A percentile compares a stretch with the other conserved stretches of the same genome.
Evolutionary conservation across 2,797 vertebrate genomes (phyloP).

Genomic region (Lindbergichthys nudifrons): DNA sequence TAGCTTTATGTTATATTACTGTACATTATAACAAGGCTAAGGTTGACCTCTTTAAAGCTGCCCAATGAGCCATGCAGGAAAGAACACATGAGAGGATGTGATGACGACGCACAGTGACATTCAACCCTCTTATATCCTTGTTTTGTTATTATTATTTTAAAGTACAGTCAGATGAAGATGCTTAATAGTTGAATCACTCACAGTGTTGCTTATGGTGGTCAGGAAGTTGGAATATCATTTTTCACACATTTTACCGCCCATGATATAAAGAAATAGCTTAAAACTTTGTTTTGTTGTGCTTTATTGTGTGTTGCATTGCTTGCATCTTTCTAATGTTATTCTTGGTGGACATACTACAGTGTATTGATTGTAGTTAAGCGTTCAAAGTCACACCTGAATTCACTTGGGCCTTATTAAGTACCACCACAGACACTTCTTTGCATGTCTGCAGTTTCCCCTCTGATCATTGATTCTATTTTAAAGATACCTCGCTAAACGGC

Average conservation of each 20-base stretch:
- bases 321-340: constrained; percentile 4
- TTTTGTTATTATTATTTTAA: constrained; percentile 1
- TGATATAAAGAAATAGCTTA: background rate
- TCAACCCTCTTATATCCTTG: constrained; percentile 33
- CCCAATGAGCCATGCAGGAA: constrained; percentile 27
- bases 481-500: constrained; percentile 6
- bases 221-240: background rate
- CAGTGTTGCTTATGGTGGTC: background rate
- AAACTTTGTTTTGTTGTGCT: background rate
- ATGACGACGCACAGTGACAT: constrained; percentile 63
- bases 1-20: constrained; percentile 21
- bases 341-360: constrained; percentile 4
- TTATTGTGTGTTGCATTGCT: background rate
- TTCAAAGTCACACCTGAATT: constrained; percentile 23
- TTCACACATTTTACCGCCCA: background rate
- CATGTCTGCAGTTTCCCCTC: constrained; percentile 22
- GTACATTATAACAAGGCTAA: constrained; percentile 21
- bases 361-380: background rate
- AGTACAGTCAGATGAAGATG: background rate
- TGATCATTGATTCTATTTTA: constrained; percentile 1
- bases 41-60: constrained; percentile 17
- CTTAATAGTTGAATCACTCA: background rate
- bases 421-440: constrained; percentile 20
- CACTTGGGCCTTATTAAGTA: constrained; percentile 14
- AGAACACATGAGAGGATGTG: constrained; percentile 64